Evolutionary conservation across 2,797 vertebrate genomes (phyloP), one percentile per base, ranked within the genome.

Genomic region (Menidia menidia): DNA sequence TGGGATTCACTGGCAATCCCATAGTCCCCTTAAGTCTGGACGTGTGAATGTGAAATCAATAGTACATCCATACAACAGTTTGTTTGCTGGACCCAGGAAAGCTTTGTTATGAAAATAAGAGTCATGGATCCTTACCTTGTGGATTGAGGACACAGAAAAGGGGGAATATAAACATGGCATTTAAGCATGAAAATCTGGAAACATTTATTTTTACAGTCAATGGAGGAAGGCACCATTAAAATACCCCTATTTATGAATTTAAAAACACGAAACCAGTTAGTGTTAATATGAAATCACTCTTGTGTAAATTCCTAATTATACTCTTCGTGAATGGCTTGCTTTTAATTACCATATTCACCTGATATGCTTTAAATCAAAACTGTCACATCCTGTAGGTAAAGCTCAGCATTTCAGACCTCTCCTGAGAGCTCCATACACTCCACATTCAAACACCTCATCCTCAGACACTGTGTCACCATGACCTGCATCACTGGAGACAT

Each of bases 41-140:
- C 78, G 92, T 92, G 89, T 87, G 90, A 92, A 95, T 95, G 94
- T 95, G 94, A 95, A 95, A 95, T 95, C 94, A 94, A 95, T 94
- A 88, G 91, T 94, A 94, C 94, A 95, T 85, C 94, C 94, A 89
- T 93, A 92, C 90, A 92, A 92, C 89, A 87, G 91, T 93, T 92
- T 91, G 91, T 93, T 93, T 93, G 92, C 91, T 87, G 92, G 93
- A 91, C 92, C 86, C 86, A 84, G 84, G 87, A 71, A 88, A 61
- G 87, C 88, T 93, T 92, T 92, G 87, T 92, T 83, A 88, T 88
- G 90, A 91, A 92, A 93, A 93, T 91, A 90, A 89, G 87, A 93
- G 89, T 91, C 83, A 81, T 82, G 91, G 86, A 91, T 93, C 90
- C 85, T 90, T 87, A 89, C 88, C 88, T 92, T 73, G 59, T 31